A percentile compares a stretch with the other conserved stretches of the same genome.
These are phyloP conservation scores for Subacronicta megacephala DNA, from an alignment of 2,888 invertebrate genomes.

Conservation along the genomic window DNA sequence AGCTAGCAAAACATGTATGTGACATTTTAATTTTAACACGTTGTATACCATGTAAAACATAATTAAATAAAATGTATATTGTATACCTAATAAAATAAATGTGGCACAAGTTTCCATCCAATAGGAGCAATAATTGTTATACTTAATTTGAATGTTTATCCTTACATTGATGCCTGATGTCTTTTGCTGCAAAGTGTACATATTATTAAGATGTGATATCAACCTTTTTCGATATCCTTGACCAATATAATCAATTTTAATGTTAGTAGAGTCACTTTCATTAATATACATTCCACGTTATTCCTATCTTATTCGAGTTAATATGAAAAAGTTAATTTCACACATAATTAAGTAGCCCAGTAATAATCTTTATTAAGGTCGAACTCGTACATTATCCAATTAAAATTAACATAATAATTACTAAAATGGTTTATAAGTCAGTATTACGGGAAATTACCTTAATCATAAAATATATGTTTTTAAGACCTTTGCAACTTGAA, in stretches of 20 bases:
- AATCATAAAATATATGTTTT: slow-evolving; percentile 43
- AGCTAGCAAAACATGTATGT: too few species aligned
- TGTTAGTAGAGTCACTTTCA: slow-evolving; percentile 13
- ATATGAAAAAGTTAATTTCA: slow-evolving; percentile 53
- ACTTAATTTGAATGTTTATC: too few species aligned
- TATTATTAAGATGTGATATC: slow-evolving; percentile 4
- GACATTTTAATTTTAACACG: too few species aligned
- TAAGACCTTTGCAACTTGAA: slow-evolving; percentile 29
- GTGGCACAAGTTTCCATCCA: too few species aligned
- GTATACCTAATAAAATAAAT: too few species aligned
- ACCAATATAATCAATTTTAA: slow-evolving; percentile 34
- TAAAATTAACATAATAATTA: slow-evolving; percentile 46
- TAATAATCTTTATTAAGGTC: slow-evolving; percentile 37
- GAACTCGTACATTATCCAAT: slow-evolving; percentile 34
- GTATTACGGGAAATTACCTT: slow-evolving; percentile 23
- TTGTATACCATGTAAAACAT: too few species aligned
- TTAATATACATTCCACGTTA: slow-evolving; percentile 15
- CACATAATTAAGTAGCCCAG: slow-evolving; percentile 38
- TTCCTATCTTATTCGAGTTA: slow-evolving; percentile 19
- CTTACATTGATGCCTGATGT: too few species aligned
- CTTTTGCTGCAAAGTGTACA: background rate
- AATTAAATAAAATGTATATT: too few species aligned
- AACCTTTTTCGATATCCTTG: slow-evolving; percentile 23
- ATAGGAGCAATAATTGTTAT: too few species aligned
- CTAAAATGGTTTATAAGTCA: slow-evolving; percentile 8